Evolutionary conservation across 2,888 invertebrate genomes (phyloP), one percentile per base, ranked within the genome.

Genomic region (Melikaiella ostensackeni): DNA sequence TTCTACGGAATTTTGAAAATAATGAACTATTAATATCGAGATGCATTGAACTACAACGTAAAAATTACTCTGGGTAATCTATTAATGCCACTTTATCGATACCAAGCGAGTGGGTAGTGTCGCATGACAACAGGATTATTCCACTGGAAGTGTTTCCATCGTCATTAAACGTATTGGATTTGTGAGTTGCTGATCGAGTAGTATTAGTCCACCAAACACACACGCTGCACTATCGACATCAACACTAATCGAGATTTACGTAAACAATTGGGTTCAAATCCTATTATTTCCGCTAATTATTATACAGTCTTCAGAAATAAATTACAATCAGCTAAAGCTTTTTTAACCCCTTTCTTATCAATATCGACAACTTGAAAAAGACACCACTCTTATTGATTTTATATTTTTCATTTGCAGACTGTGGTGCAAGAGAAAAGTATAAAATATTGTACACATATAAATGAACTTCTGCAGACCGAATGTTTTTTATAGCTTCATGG

Each of bases 71-170:
- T 6, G 13, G 11, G 24, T 35, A 35, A 35, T 57, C 35, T 59
- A 24, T 13, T 74, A 55, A 74, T 57, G 13, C 57, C 57, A 24
- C 33, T 74, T 74, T 74, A 38, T 57, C n/a, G 57, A 33, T 38
- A 74, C 30, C 74, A 55, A 8, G 33, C 30, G 35, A 57, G 24
- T 33, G 57, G 55, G 19, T 24, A 55, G 74, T 74, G 57, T 74
- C 57, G 57, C 57, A 35, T 59, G 30, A 59, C 33, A 35, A 35
- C 24, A 35, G 74, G 35, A 74, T 74, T 74, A 74, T 74, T 59
- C 74, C 35, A n/a, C 35, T 35, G 50, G 30, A 74, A 74, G 74
- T 38, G 21, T 57, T 74, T n/a, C 50, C 55, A 35, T 59, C 21
- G 30, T 33, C 50, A 59, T 38, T 30, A 38, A 16, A 35, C 57